Evolutionary conservation across 1,140 invertebrate genomes (phyloP), one percentile per base, ranked within the genome.

Genomic region (Tenebrio molitor): DNA sequence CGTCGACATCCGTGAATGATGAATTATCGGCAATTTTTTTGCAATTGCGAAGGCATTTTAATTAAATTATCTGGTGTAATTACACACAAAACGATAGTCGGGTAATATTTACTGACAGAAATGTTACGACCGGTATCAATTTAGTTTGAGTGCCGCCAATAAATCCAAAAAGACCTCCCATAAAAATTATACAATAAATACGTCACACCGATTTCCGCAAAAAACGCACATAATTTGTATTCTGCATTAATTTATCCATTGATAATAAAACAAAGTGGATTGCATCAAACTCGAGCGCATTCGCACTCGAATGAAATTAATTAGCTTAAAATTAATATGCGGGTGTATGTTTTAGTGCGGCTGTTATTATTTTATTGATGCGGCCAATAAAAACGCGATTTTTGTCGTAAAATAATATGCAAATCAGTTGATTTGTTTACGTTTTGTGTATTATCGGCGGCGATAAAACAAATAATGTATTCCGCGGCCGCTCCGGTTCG

Each of bases 251-350:
- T 7, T n/a, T 12, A 12, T 5, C n/a, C 12, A 39, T 5, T 39
- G 36, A 12, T 39, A 39, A 2, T 12, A 39, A 7, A 39, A 39
- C 12, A 7, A 12, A 12, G 5, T 12, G 5, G 36, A 39, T 39
- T 39, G 12, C 36, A 39, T 39, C 12, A 39, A 39, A 39, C 5
- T 39, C n/a, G 36, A 39, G 36, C 36, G 12, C 36, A n/a, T 5
- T 7, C 6, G 12, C 36, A 39, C 12, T 5, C 4, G 4, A 33
- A 33, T 33, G n/a, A 39, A 39, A 39, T 7, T n/a, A 39, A 39
- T 39, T 39, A 39, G 36, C 12, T n/a, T 12, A 39, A 39, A 39
- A 39, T 39, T 39, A 39, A 39, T 39, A 39, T 39, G 36, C 36
- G 7, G 5, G n/a, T 12, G n/a, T 29, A 29, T 29, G 8, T 29